Conservation (phyloP, 1,140 invertebrate genomes). For the Lineus longissimus region DNA sequence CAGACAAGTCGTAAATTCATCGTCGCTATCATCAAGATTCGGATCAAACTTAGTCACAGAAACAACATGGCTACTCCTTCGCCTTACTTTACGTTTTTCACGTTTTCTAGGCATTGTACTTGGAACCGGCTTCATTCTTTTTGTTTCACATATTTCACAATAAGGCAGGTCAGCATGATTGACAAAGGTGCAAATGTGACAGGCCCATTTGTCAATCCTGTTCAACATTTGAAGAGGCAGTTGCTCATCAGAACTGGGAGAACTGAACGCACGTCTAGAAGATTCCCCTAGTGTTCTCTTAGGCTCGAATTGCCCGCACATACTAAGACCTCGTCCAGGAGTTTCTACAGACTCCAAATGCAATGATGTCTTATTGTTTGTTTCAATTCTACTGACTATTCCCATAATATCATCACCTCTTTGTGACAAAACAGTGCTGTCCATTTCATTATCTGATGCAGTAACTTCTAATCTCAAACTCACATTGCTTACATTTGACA, state of each 20-base stretch:
- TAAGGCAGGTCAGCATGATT: slow-evolving; percentile 31
- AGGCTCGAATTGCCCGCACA: no score
- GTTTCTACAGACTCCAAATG: no score
- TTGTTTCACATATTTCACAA: slow-evolving; percentile 44
- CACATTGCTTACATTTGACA: no score
- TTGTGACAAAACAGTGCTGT: no score
- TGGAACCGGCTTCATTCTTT: slow-evolving; percentile 17
- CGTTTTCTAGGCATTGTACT: neutral
- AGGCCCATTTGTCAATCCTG: slow-evolving; percentile 24
- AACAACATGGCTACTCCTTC: neutral
- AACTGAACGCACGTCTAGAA: neutral
- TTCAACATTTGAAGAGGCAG: neutral
- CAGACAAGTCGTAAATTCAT: neutral
- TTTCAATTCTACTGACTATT: no score
- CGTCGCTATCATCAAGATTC: neutral
- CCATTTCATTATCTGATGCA: no score
- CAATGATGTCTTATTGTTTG: no score
- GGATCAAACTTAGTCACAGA: neutral
- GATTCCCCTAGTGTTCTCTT: no score
- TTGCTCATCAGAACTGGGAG: neutral
- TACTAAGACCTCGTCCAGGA: no score
- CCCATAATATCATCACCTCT: no score
- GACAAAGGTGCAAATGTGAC: slow-evolving; percentile 34
- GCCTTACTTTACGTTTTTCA: neutral
- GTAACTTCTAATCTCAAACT: no score